Percentiles rank a stretch among this genome's conserved stretches.
Evolutionary conservation across 2,797 vertebrate genomes (phyloP).

Genomic region (Oreochromis mossambicus): DNA sequence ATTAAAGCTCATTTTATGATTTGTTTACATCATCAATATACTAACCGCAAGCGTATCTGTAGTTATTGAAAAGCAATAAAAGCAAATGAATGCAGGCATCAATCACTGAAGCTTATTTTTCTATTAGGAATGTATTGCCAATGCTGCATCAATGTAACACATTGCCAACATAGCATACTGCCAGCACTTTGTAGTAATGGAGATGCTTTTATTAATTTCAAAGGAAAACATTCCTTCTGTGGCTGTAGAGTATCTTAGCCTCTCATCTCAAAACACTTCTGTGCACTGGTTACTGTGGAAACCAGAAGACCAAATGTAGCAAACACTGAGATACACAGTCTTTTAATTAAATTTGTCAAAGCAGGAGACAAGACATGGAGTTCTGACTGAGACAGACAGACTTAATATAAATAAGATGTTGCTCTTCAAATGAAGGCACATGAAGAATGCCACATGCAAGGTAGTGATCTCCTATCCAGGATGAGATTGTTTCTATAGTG

Average conservation of each 20-base stretch:
- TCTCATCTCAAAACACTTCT: slow-evolving; percentile 19
- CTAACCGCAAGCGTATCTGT: slow-evolving; percentile 14
- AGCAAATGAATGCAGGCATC: slow-evolving; percentile 11
- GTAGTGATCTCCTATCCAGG: neutral
- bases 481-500: neutral
- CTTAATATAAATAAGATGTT: neutral
- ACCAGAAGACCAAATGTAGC: slow-evolving; percentile 25
- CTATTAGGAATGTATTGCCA: neutral
- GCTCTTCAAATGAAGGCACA: neutral
- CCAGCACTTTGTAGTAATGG: slow-evolving; percentile 21
- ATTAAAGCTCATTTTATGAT: slow-evolving; percentile 17
- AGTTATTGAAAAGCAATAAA: neutral
- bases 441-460: neutral
- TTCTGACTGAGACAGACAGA: neutral
- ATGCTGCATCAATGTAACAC: neutral
- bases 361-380: neutral
- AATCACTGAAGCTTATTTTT: neutral
- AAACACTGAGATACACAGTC: slow-evolving; percentile 4
- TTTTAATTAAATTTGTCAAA: slow-evolving; percentile 27
- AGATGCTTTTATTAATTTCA: slow-evolving; percentile 45
- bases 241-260: slow-evolving; percentile 18
- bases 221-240: slow-evolving; percentile 5
- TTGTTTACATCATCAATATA: slow-evolving; percentile 31
- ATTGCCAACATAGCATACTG: slow-evolving; percentile 1
- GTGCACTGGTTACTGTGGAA: slow-evolving; percentile 53